These are phyloP conservation scores for Apamea anceps DNA, from an alignment of 2,888 invertebrate genomes.

Conservation along the genomic window DNA sequence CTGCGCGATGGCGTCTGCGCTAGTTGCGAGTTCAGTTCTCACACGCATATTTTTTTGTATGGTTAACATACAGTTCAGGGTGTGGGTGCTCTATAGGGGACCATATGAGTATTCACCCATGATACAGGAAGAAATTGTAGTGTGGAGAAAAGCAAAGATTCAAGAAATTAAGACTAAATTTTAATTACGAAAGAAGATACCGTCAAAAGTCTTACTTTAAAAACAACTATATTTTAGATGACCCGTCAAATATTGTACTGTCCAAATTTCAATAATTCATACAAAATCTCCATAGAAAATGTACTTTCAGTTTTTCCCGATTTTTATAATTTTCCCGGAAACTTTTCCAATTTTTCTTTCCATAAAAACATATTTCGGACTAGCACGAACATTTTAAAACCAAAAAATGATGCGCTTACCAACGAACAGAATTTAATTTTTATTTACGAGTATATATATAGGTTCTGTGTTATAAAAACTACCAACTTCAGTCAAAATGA, in stretches of 20 bases:
- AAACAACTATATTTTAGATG: neutral
- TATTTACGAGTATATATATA: no score
- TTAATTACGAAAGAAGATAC: neutral
- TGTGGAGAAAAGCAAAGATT: neutral
- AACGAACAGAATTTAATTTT: no score
- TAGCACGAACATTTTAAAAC: no score
- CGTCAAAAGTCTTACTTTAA: neutral
- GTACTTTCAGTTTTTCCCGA: neutral
- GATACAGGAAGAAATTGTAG: neutral
- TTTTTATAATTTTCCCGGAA: neutral
- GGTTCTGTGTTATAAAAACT: no score
- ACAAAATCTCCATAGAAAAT: neutral
- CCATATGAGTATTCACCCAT: no score
- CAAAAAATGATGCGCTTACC: no score
- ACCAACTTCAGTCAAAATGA: no score
- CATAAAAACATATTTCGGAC: no score
- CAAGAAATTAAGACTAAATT: neutral
- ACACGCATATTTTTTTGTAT: neutral
- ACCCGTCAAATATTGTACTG: neutral
- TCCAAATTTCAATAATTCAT: neutral
- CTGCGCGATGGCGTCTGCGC: neutral
- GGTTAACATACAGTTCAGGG: neutral
- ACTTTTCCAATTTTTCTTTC: neutral
- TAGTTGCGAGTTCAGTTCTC: neutral
- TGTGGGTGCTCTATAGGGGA: neutral